Conservation (phyloP, 2,888 invertebrate genomes). For the Thysanoteuthis rhombus region DNA sequence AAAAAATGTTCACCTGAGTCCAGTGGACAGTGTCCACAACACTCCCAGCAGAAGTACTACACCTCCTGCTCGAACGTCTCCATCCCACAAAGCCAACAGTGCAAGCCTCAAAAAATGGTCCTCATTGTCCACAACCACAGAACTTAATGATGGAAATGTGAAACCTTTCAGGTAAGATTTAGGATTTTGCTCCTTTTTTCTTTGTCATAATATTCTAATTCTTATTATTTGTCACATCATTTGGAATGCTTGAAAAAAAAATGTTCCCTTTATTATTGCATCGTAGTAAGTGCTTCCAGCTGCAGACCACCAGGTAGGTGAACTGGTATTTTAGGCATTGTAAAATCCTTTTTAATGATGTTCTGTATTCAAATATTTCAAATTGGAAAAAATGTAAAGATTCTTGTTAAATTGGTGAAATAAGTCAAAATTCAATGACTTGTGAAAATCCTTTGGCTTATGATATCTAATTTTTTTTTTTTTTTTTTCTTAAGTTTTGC, state of each 20-base stretch:
- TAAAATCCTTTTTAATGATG: not conserved
- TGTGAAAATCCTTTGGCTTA: too few species aligned
- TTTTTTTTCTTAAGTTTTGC: too few species aligned
- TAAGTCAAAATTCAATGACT: too few species aligned
- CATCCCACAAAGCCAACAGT: constrained; percentile 30
- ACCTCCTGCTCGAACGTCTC: constrained; percentile 34
- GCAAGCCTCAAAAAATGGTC: constrained; percentile 57
- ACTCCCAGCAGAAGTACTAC: constrained; percentile 40
- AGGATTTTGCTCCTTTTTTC: not conserved
- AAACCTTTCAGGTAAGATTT: constrained; percentile 49
- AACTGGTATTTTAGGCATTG: too few species aligned
- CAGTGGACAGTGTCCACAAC: constrained; percentile 48
- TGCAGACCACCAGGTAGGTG: too few species aligned
- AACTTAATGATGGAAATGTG: constrained; percentile 44
- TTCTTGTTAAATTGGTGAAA: not conserved
- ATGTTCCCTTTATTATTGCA: too few species aligned
- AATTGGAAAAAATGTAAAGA: not conserved
- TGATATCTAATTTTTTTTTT: too few species aligned
- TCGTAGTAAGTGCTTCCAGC: too few species aligned
- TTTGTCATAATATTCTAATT: not conserved
- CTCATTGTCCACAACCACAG: constrained; percentile 52
- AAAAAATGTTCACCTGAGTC: constrained; percentile 42
- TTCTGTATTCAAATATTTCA: not conserved
- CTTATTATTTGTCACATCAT: not conserved
- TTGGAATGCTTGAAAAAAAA: too few species aligned